These are phyloP conservation scores for Eulithis testata DNA, from an alignment of 2,888 invertebrate genomes.

Conservation along the genomic window DNA sequence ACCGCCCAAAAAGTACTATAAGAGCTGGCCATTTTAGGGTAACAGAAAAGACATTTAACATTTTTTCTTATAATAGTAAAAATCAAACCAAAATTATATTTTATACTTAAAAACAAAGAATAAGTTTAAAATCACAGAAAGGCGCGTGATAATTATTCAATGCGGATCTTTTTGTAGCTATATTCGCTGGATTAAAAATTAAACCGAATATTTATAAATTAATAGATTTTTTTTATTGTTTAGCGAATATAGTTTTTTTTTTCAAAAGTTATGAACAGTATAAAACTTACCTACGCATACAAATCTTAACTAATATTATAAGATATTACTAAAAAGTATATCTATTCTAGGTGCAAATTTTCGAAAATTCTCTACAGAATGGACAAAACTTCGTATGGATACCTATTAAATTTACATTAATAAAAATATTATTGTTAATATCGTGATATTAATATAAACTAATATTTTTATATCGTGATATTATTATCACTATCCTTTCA, in stretches of 20 bases:
- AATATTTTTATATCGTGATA: no score
- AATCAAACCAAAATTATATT: slow-evolving; percentile 30
- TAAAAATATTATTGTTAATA: no score
- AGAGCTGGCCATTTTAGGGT: slow-evolving; percentile 1
- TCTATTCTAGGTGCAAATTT: slow-evolving; percentile 6
- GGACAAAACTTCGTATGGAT: slow-evolving; percentile 8
- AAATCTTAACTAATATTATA: slow-evolving; percentile 12
- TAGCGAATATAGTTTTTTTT: background rate
- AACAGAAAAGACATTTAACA: slow-evolving; percentile 26
- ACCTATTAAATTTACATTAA: background rate
- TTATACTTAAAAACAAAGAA: slow-evolving; percentile 23
- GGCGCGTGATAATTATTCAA: slow-evolving; percentile 29
- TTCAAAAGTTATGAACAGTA: slow-evolving; percentile 11
- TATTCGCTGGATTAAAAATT: background rate
- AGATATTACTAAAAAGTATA: background rate
- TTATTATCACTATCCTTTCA: no score
- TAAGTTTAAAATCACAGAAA: slow-evolving; percentile 35
- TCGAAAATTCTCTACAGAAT: slow-evolving; percentile 7
- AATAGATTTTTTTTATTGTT: background rate
- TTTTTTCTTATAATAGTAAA: slow-evolving; percentile 25
- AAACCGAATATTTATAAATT: background rate
- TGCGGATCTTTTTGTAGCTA: slow-evolving; percentile 11
- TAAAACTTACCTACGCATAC: slow-evolving; percentile 21
- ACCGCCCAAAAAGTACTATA: slow-evolving; percentile 4
- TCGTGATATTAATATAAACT: no score